Conservation (phyloP, 2,888 invertebrate species). For the Thalpophila matura region DNA sequence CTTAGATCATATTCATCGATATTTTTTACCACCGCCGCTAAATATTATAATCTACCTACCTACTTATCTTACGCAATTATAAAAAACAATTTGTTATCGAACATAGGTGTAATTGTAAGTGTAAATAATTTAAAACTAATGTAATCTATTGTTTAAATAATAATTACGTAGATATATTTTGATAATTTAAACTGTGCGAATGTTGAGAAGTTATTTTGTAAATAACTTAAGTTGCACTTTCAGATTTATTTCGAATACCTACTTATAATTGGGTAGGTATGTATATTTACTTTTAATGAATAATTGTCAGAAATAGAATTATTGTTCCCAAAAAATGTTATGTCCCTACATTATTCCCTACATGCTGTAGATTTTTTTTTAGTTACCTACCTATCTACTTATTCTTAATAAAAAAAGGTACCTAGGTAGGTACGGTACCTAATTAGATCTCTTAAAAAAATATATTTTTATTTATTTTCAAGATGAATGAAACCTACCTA, state of each 20-base stretch:
- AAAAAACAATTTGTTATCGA: conserved; percentile 43
- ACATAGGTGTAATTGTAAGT: conserved; percentile 45
- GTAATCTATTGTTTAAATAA: conserved; percentile 40
- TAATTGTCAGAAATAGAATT: neutral
- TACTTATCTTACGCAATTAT: conserved; percentile 33
- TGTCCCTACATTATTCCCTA: conserved; percentile 7
- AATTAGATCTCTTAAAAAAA: conserved; percentile 57
- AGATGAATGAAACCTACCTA: too few species aligned
- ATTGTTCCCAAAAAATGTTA: neutral
- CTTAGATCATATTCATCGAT: conserved; percentile 29
- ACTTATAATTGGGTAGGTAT: too few species aligned
- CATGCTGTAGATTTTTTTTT: conserved; percentile 11
- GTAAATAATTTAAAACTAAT: conserved; percentile 58
- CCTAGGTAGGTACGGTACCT: too few species aligned
- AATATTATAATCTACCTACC: conserved; percentile 23
- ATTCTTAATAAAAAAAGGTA: too few species aligned
- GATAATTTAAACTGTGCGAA: conserved; percentile 50
- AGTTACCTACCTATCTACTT: too few species aligned
- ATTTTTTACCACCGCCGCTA: conserved; percentile 50
- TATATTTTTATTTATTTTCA: conserved; percentile 48
- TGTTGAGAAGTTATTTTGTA: conserved; percentile 58
- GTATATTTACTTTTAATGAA: conserved; percentile 1
- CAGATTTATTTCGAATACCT: conserved; percentile 4
- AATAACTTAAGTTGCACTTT: conserved; percentile 45
- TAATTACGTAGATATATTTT: conserved; percentile 52